These are phyloP conservation scores for Lasioglossum oenotherae DNA, from an alignment of 2,888 invertebrate species.

Conservation along the genomic window DNA sequence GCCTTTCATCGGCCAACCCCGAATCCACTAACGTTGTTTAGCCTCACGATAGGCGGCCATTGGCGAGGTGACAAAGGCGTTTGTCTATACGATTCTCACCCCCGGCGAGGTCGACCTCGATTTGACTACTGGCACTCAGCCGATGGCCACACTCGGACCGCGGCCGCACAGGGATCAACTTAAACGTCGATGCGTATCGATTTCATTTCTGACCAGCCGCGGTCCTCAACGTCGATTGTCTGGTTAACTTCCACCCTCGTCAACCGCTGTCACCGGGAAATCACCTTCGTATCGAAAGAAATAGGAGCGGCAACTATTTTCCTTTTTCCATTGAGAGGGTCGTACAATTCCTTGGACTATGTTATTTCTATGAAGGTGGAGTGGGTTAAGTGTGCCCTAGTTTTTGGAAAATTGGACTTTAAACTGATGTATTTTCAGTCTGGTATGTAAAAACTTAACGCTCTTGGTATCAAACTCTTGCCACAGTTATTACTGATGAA, in stretches of 20 bases:
- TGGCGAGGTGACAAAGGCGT: slow-evolving; percentile 49
- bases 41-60: slow-evolving; percentile 53
- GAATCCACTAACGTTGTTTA: slow-evolving; percentile 47
- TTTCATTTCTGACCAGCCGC: slow-evolving; percentile 59
- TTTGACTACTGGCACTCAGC: slow-evolving; percentile 58
- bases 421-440: too few relatives aligned
- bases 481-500: too few relatives aligned
- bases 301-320: neutral
- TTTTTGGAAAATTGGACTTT: too few relatives aligned
- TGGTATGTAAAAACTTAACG: too few relatives aligned
- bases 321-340: neutral
- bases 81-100: slow-evolving; percentile 43
- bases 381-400: too few relatives aligned
- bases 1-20: slow-evolving; percentile 40
- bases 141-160: slow-evolving; percentile 28
- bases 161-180: slow-evolving; percentile 17
- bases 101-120: slow-evolving; percentile 59
- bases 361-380: neutral
- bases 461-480: too few relatives aligned
- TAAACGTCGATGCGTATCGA: slow-evolving; percentile 62
- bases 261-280: neutral
- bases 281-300: neutral
- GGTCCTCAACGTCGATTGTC: slow-evolving; percentile 35
- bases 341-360: neutral
- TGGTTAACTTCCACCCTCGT: slow-evolving; percentile 13